Percentiles rank a stretch among this genome's conserved stretches.
Evolutionary conservation across 2,113 vertebrate genomes (phyloP).

Genomic region (Amia ocellicauda): DNA sequence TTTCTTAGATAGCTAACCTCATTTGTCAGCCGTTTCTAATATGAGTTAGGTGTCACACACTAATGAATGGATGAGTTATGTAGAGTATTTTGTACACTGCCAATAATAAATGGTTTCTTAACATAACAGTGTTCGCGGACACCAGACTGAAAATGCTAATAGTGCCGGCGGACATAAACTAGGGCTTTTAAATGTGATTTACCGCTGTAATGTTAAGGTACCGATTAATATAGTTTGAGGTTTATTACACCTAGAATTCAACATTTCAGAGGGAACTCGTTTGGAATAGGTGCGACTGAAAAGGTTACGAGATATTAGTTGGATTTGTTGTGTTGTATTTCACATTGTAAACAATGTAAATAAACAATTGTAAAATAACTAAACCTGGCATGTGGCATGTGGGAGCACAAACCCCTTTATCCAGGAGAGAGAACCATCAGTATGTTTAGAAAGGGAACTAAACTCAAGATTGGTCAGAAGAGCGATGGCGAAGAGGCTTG

Average conservation of each 20-base stretch:
- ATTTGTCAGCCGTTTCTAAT: conserved; percentile 58
- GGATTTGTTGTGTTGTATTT: too few species aligned
- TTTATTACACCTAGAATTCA: conserved; percentile 39
- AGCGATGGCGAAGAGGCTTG: too few species aligned
- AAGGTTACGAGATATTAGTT: not conserved
- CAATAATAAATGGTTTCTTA: conserved; percentile 46
- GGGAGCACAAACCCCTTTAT: too few species aligned
- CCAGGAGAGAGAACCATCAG: too few species aligned
- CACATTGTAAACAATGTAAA: not conserved
- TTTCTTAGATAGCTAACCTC: conserved; percentile 50
- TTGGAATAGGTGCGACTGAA: not conserved
- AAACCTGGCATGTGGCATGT: too few species aligned
- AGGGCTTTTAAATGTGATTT: conserved; percentile 44
- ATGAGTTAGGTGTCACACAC: conserved; percentile 47
- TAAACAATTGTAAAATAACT: too few species aligned
- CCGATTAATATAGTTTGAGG: conserved; percentile 18
- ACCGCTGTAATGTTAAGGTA: conserved; percentile 10
- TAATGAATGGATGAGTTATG: conserved; percentile 50
- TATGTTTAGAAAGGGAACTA: too few species aligned
- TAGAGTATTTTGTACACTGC: conserved; percentile 34
- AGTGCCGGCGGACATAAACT: conserved; percentile 36
- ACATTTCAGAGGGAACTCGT: conserved; percentile 17
- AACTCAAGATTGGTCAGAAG: too few species aligned
- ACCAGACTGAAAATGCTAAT: conserved; percentile 32
- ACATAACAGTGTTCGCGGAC: conserved; percentile 28